These are phyloP conservation scores for Laticauda colubrina DNA, from an alignment of 2,113 vertebrate genomes.

Conservation along the genomic window DNA sequence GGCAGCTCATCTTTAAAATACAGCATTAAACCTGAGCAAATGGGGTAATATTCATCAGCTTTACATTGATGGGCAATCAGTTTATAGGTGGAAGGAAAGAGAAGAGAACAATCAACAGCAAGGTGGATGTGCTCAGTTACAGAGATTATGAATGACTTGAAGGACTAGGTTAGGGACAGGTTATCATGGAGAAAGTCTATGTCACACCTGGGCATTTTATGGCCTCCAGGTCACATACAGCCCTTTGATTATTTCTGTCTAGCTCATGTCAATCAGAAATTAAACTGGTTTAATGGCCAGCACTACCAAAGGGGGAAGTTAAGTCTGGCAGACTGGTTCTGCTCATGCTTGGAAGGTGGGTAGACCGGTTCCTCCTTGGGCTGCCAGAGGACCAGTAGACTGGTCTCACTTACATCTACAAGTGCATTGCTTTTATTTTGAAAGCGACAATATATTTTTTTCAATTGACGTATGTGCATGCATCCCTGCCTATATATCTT, in stretches of 20 bases:
- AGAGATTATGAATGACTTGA: neutral
- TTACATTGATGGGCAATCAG: neutral
- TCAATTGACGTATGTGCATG: neutral
- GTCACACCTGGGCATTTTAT: neutral
- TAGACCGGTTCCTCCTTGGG: accelerated
- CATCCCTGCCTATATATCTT: neutral
- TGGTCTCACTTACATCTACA: neutral
- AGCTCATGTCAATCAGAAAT: neutral
- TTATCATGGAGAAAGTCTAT: neutral
- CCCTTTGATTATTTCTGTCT: neutral
- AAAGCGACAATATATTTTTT: neutral
- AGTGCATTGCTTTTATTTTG: neutral
- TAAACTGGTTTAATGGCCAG: neutral
- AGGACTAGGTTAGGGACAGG: neutral
- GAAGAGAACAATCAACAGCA: neutral
- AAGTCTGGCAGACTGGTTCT: neutral
- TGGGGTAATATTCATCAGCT: neutral
- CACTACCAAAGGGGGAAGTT: neutral
- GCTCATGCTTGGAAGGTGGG: neutral
- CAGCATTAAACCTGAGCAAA: neutral
- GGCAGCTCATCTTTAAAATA: neutral
- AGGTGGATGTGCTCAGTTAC: neutral
- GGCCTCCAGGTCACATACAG: neutral
- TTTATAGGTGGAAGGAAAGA: neutral
- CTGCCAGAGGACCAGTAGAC: neutral